Conservation (phyloP, 1,140 invertebrate species). For the Chironomus striatipennis region DNA sequence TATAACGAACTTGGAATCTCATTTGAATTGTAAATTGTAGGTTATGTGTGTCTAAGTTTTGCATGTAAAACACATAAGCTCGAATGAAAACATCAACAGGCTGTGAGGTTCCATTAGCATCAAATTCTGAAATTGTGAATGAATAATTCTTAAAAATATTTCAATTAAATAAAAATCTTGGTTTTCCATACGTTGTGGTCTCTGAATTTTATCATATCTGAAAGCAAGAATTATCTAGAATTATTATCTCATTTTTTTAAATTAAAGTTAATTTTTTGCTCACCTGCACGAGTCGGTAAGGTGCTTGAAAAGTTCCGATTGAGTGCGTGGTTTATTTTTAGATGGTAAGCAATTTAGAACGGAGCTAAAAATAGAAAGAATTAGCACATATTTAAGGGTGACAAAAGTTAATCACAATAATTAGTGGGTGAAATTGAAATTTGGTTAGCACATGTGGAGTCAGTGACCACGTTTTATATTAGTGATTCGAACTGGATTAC, state of each 20-base stretch:
- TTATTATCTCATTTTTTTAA: conserved; percentile 35
- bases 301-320: conserved; percentile 59
- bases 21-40: conserved; percentile 68
- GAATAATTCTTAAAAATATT: not conserved
- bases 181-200: conserved; percentile 31
- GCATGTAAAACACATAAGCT: conserved; percentile 59
- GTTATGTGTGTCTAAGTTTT: conserved; percentile 59
- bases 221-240: conserved; percentile 37
- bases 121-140: conserved; percentile 27
- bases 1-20: conserved; percentile 60
- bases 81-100: conserved; percentile 50
- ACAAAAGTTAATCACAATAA: conserved; percentile 30
- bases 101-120: not conserved
- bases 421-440: too few species aligned
- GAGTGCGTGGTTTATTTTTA: conserved; percentile 39
- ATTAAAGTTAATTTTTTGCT: too few species aligned
- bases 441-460: too few species aligned
- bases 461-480: too few species aligned
- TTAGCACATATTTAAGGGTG: conserved; percentile 47
- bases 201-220: conserved; percentile 35
- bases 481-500: too few species aligned
- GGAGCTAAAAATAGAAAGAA: conserved; percentile 34
- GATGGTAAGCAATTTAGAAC: too few species aligned
- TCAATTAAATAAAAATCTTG: conserved; percentile 19
- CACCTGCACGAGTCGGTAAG: conserved; percentile 58